A percentile compares a stretch with the other conserved stretches of the same genome.
phyloP scores from a whole-genome alignment of 2,888 invertebrate genomes.

The Thumatha senex region DNA sequence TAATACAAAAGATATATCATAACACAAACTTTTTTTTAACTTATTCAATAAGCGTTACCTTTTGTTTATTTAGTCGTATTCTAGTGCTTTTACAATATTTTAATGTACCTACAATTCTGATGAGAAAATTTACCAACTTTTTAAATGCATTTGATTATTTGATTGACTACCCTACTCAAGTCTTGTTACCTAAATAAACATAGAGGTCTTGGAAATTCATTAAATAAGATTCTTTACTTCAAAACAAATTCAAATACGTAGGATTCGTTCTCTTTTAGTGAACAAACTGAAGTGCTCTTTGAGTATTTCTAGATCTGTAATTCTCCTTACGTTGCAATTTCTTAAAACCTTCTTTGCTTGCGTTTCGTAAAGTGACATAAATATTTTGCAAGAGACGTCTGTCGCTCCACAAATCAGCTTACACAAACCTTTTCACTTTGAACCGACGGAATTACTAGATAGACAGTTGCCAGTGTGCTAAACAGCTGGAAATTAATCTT shows the following conservation, averaged over 20 bases:
- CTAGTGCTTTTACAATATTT: too few relatives aligned
- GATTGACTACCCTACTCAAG: too few relatives aligned
- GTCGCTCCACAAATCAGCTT: conserved; percentile 41
- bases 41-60: too few relatives aligned
- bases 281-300: conserved; percentile 10
- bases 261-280: conserved; percentile 2
- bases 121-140: too few relatives aligned
- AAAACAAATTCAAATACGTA: conserved; percentile 6
- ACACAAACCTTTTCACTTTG: conserved; percentile 42
- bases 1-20: too few relatives aligned
- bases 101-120: too few relatives aligned
- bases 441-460: conserved; percentile 43
- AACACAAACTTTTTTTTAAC: too few relatives aligned
- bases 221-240: not conserved
- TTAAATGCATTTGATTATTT: too few relatives aligned
- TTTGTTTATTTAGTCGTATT: too few relatives aligned
- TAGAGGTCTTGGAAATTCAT: too few relatives aligned
- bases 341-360: conserved; percentile 22
- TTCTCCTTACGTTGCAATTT: conserved; percentile 29
- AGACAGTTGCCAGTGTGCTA: conserved; percentile 46
- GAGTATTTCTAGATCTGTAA: conserved; percentile 13
- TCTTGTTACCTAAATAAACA: too few relatives aligned
- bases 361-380: conserved; percentile 39
- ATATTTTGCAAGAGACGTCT: conserved; percentile 38
- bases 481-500: conserved; percentile 60